A percentile compares a stretch with the other conserved stretches of the same genome.
phyloP scores from a whole-genome alignment of 2,888 invertebrate genomes.

The Craniophora ligustri region DNA sequence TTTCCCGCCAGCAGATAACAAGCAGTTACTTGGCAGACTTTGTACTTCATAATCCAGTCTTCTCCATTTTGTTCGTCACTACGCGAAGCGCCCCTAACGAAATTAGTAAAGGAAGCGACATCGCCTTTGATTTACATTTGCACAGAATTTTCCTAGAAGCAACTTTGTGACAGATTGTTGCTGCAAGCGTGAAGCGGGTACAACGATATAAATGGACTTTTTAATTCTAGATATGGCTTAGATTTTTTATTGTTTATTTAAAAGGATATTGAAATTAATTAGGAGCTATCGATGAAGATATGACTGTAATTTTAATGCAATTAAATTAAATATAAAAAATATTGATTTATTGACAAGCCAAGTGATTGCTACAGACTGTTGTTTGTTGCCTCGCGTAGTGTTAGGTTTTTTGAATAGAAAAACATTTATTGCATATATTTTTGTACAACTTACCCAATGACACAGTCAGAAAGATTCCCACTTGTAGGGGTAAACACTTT shows the following conservation, averaged over 20 bases:
- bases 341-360: no score
- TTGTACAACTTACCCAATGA: no score
- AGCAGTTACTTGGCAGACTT: slow-evolving; percentile 31
- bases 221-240: slow-evolving; percentile 19
- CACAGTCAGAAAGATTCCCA: no score
- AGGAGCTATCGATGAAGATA: no score
- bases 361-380: no score
- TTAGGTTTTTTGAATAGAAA: no score
- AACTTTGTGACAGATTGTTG: slow-evolving; percentile 56
- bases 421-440: no score
- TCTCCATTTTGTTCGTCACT: slow-evolving; percentile 47
- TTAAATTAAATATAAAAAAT: no score
- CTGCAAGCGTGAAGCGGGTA: slow-evolving; percentile 37
- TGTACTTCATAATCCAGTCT: slow-evolving; percentile 36
- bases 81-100: slow-evolving; percentile 49
- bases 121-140: slow-evolving; percentile 57
- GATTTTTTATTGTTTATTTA: background rate
- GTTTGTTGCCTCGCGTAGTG: no score
- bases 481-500: no score
- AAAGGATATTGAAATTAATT: no score
- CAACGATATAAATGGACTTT: slow-evolving; percentile 11
- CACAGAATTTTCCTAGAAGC: slow-evolving; percentile 46
- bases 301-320: no score
- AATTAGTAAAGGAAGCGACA: slow-evolving; percentile 55
- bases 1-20: slow-evolving; percentile 30